Conservation (phyloP, 1,140 invertebrate species). For the Eulimnadia texana region DNA sequence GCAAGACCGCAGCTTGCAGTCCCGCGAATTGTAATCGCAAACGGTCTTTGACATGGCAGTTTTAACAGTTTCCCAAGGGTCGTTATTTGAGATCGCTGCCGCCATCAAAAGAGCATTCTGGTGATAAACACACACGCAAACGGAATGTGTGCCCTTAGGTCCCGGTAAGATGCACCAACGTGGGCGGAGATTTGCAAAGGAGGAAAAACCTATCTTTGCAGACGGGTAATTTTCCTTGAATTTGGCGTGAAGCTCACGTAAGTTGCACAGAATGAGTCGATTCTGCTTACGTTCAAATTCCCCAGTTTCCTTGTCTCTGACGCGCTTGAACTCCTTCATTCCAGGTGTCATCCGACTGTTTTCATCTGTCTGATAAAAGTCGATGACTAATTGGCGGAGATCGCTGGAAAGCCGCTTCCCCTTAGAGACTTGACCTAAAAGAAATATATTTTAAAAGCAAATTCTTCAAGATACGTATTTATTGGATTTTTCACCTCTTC, state of each 20-base stretch:
- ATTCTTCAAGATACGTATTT: too few species aligned
- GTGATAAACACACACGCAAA: neutral
- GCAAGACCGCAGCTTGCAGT: neutral
- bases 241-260: neutral
- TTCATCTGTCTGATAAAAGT: neutral
- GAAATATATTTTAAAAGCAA: too few species aligned
- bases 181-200: neutral
- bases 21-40: neutral
- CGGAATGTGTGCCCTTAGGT: neutral
- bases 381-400: neutral
- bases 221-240: neutral
- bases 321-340: neutral
- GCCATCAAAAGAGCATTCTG: neutral
- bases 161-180: neutral
- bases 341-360: neutral
- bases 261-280: neutral
- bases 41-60: neutral
- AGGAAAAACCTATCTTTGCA: neutral
- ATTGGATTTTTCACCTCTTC: neutral
- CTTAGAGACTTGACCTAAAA: neutral
- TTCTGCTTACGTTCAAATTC: neutral
- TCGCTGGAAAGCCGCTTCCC: neutral
- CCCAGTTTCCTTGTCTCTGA: neutral
- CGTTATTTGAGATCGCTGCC: neutral
- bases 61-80: neutral